A percentile compares a stretch with the other conserved stretches of the same genome.
Conservation (phyloP, 2,888 invertebrate species). For the Imbricaverruca yamaguchii region DNA sequence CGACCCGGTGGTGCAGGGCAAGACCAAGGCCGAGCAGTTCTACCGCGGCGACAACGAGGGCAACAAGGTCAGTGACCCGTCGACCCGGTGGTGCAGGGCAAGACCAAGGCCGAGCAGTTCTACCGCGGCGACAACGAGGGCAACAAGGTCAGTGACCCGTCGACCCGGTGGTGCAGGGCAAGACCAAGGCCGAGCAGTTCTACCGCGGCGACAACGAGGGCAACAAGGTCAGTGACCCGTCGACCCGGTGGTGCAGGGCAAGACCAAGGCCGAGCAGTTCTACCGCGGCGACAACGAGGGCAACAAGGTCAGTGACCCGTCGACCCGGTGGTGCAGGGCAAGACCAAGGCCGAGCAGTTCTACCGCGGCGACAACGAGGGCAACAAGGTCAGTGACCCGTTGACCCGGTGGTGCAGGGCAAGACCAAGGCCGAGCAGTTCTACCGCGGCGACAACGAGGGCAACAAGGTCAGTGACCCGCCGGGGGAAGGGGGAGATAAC, state of each 20-base stretch:
- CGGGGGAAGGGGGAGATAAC: too few species aligned
- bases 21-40: slow-evolving; percentile 90
- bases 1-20: slow-evolving; percentile 91
- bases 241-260: too few species aligned
- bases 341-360: slow-evolving; percentile 90
- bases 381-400: slow-evolving; percentile 47
- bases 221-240: background rate
- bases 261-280: background rate
- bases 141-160: background rate
- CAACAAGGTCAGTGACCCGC: background rate
- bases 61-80: slow-evolving; percentile 47
- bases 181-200: too few species aligned
- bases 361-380: slow-evolving; percentile 87
- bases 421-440: too few species aligned
- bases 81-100: too few species aligned
- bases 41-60: slow-evolving; percentile 87
- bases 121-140: too few species aligned
- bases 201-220: too few species aligned
- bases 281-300: background rate
- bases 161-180: too few species aligned
- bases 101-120: too few species aligned
- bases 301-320: slow-evolving; percentile 57
- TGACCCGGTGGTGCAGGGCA: too few species aligned
- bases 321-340: slow-evolving; percentile 91
- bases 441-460: too few species aligned